Percentiles rank a stretch among this genome's conserved stretches.
phyloP scores from a whole-genome alignment of 92 coral and sea anemone genomes.

The Metridium senile region DNA sequence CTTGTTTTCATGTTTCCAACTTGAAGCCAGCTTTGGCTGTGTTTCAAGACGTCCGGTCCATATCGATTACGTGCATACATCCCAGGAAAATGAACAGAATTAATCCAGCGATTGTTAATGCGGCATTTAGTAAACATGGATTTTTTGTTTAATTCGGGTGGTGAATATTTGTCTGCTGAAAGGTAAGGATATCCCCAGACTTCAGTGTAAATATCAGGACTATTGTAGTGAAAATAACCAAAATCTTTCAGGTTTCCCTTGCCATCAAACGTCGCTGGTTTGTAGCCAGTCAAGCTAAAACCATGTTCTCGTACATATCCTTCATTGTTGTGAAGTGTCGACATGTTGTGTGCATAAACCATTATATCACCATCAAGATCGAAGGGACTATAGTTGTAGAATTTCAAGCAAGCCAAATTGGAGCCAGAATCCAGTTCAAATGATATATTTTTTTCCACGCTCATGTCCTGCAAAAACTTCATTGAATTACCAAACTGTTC shows the following conservation, averaged over 20 bases:
- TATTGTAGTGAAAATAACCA: conserved; percentile 20
- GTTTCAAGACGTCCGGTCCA: conserved; percentile 47
- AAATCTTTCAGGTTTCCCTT: conserved; percentile 2
- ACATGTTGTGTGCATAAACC: conserved; percentile 15
- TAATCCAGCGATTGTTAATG: conserved; percentile 31
- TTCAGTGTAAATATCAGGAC: conserved; percentile 42
- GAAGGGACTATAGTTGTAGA: conserved; percentile 29
- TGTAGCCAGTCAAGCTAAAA: conserved; percentile 2
- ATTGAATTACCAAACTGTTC: conserved; percentile 36
- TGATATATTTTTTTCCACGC: conserved; percentile 16
- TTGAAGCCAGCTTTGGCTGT: conserved; percentile 39
- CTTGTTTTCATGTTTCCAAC: conserved; percentile 12
- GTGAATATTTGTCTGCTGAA: conserved; percentile 20
- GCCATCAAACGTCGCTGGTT: background rate
- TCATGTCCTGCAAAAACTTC: conserved; percentile 32
- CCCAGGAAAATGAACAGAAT: conserved; percentile 26
- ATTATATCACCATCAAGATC: conserved; percentile 39
- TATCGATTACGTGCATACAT: conserved; percentile 44
- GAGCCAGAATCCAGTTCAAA: conserved; percentile 38
- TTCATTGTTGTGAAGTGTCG: background rate
- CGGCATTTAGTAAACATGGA: conserved; percentile 14
- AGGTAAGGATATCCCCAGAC: conserved; percentile 29
- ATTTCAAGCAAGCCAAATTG: conserved; percentile 29
- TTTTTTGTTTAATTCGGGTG: conserved; percentile 18
- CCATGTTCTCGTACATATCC: conserved; percentile 20